phyloP scores from a whole-genome alignment of 2,797 vertebrate genomes.

The Periophthalmus magnuspinnatus region DNA sequence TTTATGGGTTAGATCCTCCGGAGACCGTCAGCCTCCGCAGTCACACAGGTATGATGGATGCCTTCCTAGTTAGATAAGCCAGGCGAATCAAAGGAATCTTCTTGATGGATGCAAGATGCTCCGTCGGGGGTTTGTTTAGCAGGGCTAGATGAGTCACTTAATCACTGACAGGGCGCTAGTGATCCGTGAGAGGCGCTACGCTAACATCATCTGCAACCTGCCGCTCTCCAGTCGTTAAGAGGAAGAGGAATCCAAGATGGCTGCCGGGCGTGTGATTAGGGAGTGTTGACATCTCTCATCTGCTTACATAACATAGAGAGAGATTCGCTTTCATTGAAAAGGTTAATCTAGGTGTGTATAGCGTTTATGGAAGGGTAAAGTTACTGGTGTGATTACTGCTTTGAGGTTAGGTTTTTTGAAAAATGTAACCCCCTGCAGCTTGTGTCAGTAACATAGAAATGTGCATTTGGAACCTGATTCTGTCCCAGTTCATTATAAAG shows the following conservation, averaged over 20 bases:
- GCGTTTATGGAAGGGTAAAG: slow-evolving; percentile 24
- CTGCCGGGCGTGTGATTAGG: slow-evolving; percentile 68
- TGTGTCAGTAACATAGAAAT: not conserved
- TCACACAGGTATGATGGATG: slow-evolving; percentile 67
- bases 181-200: slow-evolving; percentile 62
- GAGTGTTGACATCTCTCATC: slow-evolving; percentile 63
- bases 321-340: slow-evolving; percentile 35
- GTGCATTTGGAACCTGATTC: not conserved
- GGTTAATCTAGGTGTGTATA: slow-evolving; percentile 28
- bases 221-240: slow-evolving; percentile 65
- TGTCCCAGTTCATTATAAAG: not conserved
- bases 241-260: slow-evolving; percentile 70
- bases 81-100: slow-evolving; percentile 51
- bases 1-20: slow-evolving; percentile 46
- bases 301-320: slow-evolving; percentile 26
- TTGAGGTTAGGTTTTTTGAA: slow-evolving; percentile 4
- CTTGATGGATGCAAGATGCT: slow-evolving; percentile 71
- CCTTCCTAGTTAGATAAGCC: slow-evolving; percentile 63
- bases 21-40: slow-evolving; percentile 47
- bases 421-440: slow-evolving; percentile 1
- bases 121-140: slow-evolving; percentile 67
- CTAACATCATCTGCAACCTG: slow-evolving; percentile 70
- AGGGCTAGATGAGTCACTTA: slow-evolving; percentile 73
- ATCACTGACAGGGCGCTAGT: slow-evolving; percentile 71
- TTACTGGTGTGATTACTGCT: slow-evolving; percentile 19